phyloP scores from a whole-genome alignment of 2,797 vertebrate species.

The Lophotriccus pileatus region DNA sequence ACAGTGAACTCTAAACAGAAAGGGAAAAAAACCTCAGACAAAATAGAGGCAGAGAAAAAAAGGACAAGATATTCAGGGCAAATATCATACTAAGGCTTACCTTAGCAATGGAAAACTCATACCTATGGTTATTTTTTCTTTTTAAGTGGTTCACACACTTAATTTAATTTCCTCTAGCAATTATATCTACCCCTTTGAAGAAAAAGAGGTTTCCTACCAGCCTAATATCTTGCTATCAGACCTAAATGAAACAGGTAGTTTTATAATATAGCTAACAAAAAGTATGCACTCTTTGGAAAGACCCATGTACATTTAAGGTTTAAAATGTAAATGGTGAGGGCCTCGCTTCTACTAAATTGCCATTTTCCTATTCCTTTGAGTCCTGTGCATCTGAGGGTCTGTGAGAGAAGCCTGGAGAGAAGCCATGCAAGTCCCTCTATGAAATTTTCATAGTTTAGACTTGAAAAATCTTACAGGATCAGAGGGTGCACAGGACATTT shows the following conservation, averaged over 20 bases:
- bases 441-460: neutral
- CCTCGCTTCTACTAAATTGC: neutral
- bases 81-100: neutral
- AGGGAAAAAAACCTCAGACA: neutral
- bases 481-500: neutral
- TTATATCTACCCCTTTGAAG: neutral
- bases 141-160: neutral
- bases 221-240: neutral
- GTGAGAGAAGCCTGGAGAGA: neutral
- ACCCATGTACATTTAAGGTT: neutral
- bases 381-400: neutral
- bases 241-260: neutral
- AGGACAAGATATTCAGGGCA: neutral
- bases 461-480: neutral
- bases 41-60: neutral
- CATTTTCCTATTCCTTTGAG: neutral
- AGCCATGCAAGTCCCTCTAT: neutral
- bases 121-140: neutral
- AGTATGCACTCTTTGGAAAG: neutral
- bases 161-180: neutral
- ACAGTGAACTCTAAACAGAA: neutral
- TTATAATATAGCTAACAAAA: neutral
- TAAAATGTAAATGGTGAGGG: neutral
- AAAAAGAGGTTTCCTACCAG: neutral
- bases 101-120: neutral